Evolutionary conservation across 2,888 invertebrate species (phyloP), one percentile per base, ranked within the genome.

Genomic region (Gymnocheta viridis): DNA sequence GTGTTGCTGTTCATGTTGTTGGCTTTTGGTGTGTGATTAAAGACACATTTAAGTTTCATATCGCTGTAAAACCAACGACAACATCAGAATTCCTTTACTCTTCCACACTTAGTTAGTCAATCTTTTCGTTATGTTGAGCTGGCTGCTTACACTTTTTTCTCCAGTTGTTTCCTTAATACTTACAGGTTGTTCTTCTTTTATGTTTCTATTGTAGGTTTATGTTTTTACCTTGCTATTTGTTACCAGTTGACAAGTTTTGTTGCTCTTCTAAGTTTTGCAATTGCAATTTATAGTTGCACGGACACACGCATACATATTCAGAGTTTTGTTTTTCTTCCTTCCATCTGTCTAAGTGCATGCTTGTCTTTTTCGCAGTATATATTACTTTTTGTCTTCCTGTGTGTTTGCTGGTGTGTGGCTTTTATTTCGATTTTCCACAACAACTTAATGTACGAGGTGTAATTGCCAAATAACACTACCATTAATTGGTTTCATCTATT

Each of bases 121-220:
- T 77, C 67, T 76, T 56, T 79, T 44, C 56, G n/a, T 19, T 49
- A 35, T 47, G 10, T 58, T 69, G 17, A 2, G 9, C 85, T 85
- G 85, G 87, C 82, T 64, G 87, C 76, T 58, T 38, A 58, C 62
- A 67, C 62, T 73, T 74, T 66, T 66, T 62, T 56, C 72, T 87
- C 86, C 86, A 67, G 24, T 27, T 84, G 72, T 86, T 83, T 69
- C 72, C 73, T 66, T 78, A 84, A 80, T 76, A 76, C 80, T 78
- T 81, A 66, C 84, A 81, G 73, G 84, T 86, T 84, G 84, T 66
- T 64, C 49, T 88, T 86, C 73, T 87, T 87, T 87, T 86, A 86
- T 88, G 85, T 88, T 82, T 80, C 56, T 72, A 72, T 72, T 76
- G 82, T 67, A 54, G 73, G 78, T 72, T 69, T 72, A 14, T 44